These are phyloP conservation scores for Muscidifurax raptorellus DNA, from an alignment of 1,140 invertebrate genomes.

Conservation along the genomic window DNA sequence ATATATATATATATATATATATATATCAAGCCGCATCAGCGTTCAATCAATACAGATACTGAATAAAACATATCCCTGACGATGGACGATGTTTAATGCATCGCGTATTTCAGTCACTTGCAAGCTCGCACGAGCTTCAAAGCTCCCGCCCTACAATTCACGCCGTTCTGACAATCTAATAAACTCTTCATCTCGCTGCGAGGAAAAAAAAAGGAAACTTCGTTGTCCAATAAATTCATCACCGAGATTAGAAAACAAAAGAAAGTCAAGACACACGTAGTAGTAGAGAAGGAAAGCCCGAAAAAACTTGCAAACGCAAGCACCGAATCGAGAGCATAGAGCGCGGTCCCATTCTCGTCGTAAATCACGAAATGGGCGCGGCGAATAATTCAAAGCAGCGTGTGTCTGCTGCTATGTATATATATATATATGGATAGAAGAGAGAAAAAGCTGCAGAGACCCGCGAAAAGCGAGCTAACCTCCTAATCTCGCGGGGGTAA, in stretches of 20 bases:
- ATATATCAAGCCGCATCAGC: no score
- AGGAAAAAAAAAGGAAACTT: background rate
- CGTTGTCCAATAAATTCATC: conserved; percentile 26
- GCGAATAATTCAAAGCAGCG: conserved; percentile 34
- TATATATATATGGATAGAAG: background rate
- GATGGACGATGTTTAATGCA: background rate
- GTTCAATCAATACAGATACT: background rate
- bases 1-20: no score
- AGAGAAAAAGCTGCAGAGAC: background rate
- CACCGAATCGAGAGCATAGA: background rate
- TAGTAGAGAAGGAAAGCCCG: no score
- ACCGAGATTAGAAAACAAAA: conserved; percentile 12
- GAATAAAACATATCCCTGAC: background rate
- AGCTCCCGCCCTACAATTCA: background rate
- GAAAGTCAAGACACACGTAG: background rate
- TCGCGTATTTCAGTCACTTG: background rate
- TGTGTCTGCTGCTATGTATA: no score
- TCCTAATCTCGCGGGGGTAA: conserved; percentile 36
- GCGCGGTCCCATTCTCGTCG: background rate
- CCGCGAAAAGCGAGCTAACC: conserved; percentile 4
- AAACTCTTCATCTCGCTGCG: background rate
- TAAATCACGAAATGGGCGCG: conserved; percentile 43
- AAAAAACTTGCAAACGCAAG: conserved; percentile 7
- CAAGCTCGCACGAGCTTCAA: background rate
- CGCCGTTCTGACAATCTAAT: conserved; percentile 5